A percentile compares a stretch with the other conserved stretches of the same genome.
These are phyloP conservation scores for Xiphydria camelus DNA, from an alignment of 2,888 invertebrate species.

Conservation along the genomic window DNA sequence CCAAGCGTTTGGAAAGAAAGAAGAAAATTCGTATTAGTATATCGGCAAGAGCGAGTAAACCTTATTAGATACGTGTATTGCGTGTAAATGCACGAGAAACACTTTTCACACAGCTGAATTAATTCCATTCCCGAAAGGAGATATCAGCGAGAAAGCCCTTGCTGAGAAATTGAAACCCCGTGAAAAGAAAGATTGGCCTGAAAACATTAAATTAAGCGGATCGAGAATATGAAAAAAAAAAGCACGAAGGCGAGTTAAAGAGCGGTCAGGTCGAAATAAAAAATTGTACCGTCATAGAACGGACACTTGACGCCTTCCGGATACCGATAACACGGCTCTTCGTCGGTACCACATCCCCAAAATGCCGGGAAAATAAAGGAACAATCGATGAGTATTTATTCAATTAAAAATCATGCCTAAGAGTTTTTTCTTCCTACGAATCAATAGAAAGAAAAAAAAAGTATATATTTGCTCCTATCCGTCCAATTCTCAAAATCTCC, in stretches of 20 bases:
- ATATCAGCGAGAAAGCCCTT: no score
- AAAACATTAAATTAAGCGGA: no score
- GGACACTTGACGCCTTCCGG: conserved; percentile 36
- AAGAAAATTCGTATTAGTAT: conserved; percentile 21
- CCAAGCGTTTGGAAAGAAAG: conserved; percentile 44
- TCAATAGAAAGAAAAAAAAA: not conserved
- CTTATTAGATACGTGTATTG: not conserved
- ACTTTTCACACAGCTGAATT: no score
- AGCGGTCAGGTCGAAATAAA: conserved; percentile 6
- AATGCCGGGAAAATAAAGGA: conserved; percentile 14
- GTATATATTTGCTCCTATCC: no score
- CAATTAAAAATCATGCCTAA: no score
- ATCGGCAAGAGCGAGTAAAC: no score
- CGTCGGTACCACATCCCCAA: conserved; percentile 17
- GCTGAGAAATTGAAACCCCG: no score
- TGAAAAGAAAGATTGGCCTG: no score
- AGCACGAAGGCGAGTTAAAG: conserved; percentile 16
- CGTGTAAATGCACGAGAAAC: no score
- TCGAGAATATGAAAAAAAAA: conserved; percentile 7
- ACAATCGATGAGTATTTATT: not conserved
- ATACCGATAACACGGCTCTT: conserved; percentile 39
- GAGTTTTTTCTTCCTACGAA: no score
- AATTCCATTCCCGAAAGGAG: no score
- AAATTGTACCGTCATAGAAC: conserved; percentile 33
- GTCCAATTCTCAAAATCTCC: no score